Percentiles rank a stretch among this genome's conserved stretches.
These are phyloP conservation scores for Diplodus puntazzo DNA, from an alignment of 2,797 vertebrate genomes.

Conservation along the genomic window DNA sequence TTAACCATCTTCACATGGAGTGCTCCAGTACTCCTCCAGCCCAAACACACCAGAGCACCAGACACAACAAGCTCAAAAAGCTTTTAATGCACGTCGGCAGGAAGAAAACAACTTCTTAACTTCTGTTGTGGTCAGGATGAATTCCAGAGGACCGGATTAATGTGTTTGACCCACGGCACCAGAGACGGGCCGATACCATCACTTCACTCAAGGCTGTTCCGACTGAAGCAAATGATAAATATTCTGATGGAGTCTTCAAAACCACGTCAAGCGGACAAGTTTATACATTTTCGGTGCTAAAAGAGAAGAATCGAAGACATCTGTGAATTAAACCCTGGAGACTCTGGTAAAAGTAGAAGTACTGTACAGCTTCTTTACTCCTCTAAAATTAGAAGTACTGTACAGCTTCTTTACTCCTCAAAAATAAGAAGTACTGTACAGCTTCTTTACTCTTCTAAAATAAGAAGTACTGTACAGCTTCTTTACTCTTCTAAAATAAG, in stretches of 20 bases:
- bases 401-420: no score
- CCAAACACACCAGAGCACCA: background rate
- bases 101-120: conserved; percentile 30
- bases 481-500: no score
- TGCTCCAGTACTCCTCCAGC: background rate
- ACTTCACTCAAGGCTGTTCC: background rate
- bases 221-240: background rate
- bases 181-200: background rate
- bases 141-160: background rate
- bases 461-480: no score
- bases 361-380: no score
- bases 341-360: no score
- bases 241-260: background rate
- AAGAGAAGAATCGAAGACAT: background rate
- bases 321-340: no score
- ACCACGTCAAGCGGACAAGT: background rate
- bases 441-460: no score
- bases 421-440: no score
- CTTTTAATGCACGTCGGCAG: conserved; percentile 38
- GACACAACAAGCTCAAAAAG: conserved; percentile 8
- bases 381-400: no score
- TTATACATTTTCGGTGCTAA: background rate
- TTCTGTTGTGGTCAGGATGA: conserved; percentile 1
- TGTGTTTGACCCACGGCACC: background rate
- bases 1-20: background rate